Percentiles rank a stretch among this genome's conserved stretches.
These are phyloP conservation scores for Tetragnatha montana DNA, from an alignment of 2,888 invertebrate species.

Conservation along the genomic window DNA sequence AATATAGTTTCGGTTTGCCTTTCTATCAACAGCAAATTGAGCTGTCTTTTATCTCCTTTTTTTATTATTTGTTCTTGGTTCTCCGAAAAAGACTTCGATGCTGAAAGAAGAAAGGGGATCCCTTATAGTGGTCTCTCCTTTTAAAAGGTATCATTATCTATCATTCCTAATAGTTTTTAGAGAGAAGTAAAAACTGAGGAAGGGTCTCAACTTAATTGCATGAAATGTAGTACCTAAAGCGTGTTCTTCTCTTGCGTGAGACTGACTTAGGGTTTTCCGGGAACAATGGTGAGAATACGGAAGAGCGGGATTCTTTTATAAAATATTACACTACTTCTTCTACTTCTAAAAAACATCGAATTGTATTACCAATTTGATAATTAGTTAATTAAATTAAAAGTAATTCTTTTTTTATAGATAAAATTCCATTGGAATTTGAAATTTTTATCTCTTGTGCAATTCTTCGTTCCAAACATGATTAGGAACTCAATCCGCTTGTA, in stretches of 20 bases:
- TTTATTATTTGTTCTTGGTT: background rate
- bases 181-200: conserved; percentile 27
- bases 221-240: background rate
- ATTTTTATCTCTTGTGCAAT: too few relatives aligned
- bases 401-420: too few relatives aligned
- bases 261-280: background rate
- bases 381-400: too few relatives aligned
- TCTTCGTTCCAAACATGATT: too few relatives aligned
- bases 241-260: background rate
- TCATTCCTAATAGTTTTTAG: conserved; percentile 48
- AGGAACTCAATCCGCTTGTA: too few relatives aligned
- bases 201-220: background rate
- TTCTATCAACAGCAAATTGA: conserved; percentile 54
- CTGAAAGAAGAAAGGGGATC: conserved; percentile 19
- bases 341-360: too few relatives aligned
- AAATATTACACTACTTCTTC: too few relatives aligned
- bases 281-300: too few relatives aligned
- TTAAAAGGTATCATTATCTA: conserved; percentile 59
- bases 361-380: too few relatives aligned
- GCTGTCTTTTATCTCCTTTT: conserved; percentile 19
- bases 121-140: conserved; percentile 1
- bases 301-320: too few relatives aligned
- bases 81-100: background rate
- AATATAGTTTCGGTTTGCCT: conserved; percentile 8
- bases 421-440: too few relatives aligned